Base-by-base conservation (phyloP, 2,113 vertebrate genomes). In the Patagioenas fasciata region DNA sequence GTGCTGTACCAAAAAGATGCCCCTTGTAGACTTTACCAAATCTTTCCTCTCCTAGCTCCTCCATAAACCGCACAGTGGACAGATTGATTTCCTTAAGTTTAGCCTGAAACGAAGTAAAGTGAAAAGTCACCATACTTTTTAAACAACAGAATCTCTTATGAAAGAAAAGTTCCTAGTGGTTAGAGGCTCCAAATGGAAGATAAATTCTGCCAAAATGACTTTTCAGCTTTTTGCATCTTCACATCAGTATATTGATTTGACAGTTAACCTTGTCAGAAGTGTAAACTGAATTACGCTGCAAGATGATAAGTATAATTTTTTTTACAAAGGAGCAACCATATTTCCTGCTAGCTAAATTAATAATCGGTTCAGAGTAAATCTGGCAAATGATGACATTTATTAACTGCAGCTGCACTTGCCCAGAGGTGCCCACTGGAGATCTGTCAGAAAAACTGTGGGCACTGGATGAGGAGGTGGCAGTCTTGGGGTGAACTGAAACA, bases 1-100 rank as follows among this genome's bases (percentile, higher is more conserved):
- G 98, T 3, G 97, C 93, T 0, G 99, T 98, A 72, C 99, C 98
- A 16, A 99, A 99, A 47, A 99, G 98, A 89, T 99, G 99, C 5
- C 99, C 99, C 94, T 99, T 99, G 98, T 99, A 99, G 66, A 99
- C 99, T 89, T 99, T 99, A 21, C 99, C 99, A 32, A 99, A 99
- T 6, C 99, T 98, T 92, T 99, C 99, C 78, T 99, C 99, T 12
- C 99, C 99, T 6, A 99, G 97, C 70, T 99, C 99, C 90, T 99
- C 99, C 99, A 99, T 99, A 95, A 99, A 99, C 15, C 99, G 97
- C 67, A 99, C 98, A 0, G 98, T 97, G 14, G 99, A 99, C 72
- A 99, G 88, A 91, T 98, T 99, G 82, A 99, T 98, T 98, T 99
- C 99, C 96, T 99, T 98, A 84, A 99, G 98, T 96, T 99, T 99